phyloP scores from a whole-genome alignment of 2,113 vertebrate species.

The Bubo bubo region DNA sequence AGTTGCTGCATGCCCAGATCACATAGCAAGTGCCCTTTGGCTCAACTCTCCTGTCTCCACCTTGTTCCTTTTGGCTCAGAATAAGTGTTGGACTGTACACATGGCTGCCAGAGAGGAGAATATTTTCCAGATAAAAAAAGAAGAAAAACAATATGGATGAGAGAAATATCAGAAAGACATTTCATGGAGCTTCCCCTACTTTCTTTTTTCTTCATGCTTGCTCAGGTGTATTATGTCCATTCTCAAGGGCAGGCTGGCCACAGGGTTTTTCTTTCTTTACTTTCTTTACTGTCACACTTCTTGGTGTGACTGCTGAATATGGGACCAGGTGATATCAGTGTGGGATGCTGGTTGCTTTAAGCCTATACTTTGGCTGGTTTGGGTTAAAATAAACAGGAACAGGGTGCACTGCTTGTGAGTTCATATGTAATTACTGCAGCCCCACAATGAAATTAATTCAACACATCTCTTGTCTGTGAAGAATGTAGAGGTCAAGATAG shows the following conservation, averaged over 20 bases:
- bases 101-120: not conserved
- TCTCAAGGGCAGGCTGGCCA: not conserved
- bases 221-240: not conserved
- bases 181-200: not conserved
- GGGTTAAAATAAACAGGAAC: not conserved
- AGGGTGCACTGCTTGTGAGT: not conserved
- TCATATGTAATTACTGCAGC: not conserved
- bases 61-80: not conserved
- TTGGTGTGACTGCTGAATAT: not conserved
- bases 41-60: not conserved
- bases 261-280: not conserved
- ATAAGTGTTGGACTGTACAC: not conserved
- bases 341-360: not conserved
- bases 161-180: not conserved
- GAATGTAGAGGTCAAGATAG: constrained; percentile 22
- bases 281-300: not conserved
- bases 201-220: not conserved
- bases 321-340: not conserved
- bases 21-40: not conserved
- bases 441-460: not conserved
- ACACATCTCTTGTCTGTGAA: not conserved
- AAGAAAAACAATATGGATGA: not conserved
- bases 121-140: not conserved
- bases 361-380: not conserved
- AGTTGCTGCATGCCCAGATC: not conserved